phyloP scores from a whole-genome alignment of 2,888 invertebrate genomes.

The Eulithis prunata region DNA sequence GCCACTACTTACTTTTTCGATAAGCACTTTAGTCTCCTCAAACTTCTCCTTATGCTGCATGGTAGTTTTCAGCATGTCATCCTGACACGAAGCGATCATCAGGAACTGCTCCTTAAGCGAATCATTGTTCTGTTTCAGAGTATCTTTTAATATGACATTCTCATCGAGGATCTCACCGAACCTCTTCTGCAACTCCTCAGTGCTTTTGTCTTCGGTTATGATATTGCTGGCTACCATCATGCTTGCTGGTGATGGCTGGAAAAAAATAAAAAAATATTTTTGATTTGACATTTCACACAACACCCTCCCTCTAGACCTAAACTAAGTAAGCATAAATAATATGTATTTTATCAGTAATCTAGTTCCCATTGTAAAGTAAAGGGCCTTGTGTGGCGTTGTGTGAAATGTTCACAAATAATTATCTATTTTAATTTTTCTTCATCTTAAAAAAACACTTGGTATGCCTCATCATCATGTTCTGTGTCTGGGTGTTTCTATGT shows the following conservation, averaged over 20 bases:
- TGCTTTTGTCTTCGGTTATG: slow-evolving; percentile 68
- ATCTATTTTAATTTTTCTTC: no score
- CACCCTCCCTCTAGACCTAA: no score
- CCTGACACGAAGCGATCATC: slow-evolving; percentile 85
- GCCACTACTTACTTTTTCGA: slow-evolving; percentile 81
- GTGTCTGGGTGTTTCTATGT: no score
- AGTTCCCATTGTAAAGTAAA: no score
- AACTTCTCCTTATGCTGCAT: slow-evolving; percentile 87
- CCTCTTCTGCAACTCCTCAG: slow-evolving; percentile 78
- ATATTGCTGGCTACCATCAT: slow-evolving; percentile 77
- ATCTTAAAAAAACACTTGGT: no score
- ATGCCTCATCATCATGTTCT: no score
- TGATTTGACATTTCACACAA: no score
- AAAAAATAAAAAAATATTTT: slow-evolving; percentile 5
- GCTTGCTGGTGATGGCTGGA: slow-evolving; percentile 74
- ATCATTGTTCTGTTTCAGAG: slow-evolving; percentile 86
- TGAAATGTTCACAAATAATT: no score
- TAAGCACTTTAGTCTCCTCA: slow-evolving; percentile 85
- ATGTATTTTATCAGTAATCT: no score
- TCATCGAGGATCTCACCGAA: slow-evolving; percentile 83
- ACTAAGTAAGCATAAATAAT: no score
- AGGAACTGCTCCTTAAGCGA: slow-evolving; percentile 88
- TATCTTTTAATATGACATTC: slow-evolving; percentile 84
- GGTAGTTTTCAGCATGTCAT: slow-evolving; percentile 84
- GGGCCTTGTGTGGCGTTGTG: no score